phyloP scores from a whole-genome alignment of 2,797 vertebrate species.

The Sorex maritimensis region DNA sequence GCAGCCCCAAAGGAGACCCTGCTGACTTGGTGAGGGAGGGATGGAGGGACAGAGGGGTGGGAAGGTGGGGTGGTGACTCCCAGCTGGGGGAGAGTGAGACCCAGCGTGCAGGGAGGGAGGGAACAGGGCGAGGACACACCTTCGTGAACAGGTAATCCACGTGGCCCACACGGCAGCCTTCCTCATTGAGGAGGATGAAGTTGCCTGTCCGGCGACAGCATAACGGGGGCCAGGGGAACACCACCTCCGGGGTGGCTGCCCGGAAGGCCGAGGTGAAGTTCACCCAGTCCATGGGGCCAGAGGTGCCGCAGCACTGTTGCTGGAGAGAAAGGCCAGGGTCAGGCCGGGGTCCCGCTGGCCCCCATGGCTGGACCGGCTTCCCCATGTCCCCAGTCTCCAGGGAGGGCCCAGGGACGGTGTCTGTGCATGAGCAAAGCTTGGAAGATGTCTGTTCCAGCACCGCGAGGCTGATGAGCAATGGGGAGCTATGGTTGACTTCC shows the following conservation, averaged over 20 bases:
- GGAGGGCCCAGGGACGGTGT: neutral
- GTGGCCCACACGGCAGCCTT: constrained; percentile 88
- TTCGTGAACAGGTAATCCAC: constrained; percentile 83
- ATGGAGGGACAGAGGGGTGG: neutral
- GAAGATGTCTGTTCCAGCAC: no score
- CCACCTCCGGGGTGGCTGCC: constrained; percentile 11
- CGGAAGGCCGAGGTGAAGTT: constrained; percentile 89
- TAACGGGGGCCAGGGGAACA: constrained; percentile 89
- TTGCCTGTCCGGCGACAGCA: constrained; percentile 89
- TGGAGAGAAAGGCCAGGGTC: constrained; percentile 73
- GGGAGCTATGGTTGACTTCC: no score
- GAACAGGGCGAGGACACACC: constrained; percentile 72
- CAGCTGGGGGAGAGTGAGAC: no score
- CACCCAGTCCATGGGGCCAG: constrained; percentile 91
- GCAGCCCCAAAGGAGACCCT: neutral
- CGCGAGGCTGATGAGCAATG: no score
- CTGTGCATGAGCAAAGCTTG: neutral
- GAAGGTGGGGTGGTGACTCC: no score
- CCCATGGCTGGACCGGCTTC: no score
- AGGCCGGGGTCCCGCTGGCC: neutral
- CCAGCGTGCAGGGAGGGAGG: neutral
- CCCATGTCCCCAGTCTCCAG: neutral
- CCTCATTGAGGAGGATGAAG: constrained; percentile 84
- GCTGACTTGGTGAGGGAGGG: neutral
- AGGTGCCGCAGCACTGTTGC: constrained; percentile 91